phyloP scores from a whole-genome alignment of 2,113 vertebrate genomes.

The Rhipidura dahli region DNA sequence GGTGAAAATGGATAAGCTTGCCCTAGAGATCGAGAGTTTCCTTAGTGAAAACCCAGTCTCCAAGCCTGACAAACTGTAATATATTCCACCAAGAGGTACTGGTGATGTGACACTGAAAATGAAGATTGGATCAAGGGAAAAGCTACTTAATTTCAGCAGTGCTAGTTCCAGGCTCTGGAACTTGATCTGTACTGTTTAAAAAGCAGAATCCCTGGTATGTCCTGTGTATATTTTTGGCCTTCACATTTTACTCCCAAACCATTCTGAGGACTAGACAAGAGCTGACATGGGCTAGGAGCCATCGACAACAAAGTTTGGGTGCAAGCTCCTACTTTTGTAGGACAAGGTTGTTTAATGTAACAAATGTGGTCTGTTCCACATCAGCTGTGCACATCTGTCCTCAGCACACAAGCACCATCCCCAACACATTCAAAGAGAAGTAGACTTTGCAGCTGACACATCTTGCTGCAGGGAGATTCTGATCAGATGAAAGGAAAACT shows the following conservation, averaged over 20 bases:
- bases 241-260: background rate
- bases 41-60: background rate
- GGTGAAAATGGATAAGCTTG: background rate
- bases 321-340: background rate
- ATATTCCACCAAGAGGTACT: background rate
- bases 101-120: background rate
- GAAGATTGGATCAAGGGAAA: background rate
- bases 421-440: background rate
- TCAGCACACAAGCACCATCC: background rate
- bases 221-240: background rate
- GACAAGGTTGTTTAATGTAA: background rate
- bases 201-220: background rate
- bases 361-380: background rate
- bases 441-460: background rate
- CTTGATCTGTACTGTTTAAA: background rate
- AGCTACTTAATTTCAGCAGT: background rate
- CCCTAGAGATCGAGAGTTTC: fast-evolving
- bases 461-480: background rate
- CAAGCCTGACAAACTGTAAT: background rate
- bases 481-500: background rate
- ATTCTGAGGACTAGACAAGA: background rate
- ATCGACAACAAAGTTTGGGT: background rate
- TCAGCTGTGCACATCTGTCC: background rate
- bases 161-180: background rate
- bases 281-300: background rate